phyloP scores from a whole-genome alignment of 2,797 vertebrate genomes.

The Manis crassicaudata region DNA sequence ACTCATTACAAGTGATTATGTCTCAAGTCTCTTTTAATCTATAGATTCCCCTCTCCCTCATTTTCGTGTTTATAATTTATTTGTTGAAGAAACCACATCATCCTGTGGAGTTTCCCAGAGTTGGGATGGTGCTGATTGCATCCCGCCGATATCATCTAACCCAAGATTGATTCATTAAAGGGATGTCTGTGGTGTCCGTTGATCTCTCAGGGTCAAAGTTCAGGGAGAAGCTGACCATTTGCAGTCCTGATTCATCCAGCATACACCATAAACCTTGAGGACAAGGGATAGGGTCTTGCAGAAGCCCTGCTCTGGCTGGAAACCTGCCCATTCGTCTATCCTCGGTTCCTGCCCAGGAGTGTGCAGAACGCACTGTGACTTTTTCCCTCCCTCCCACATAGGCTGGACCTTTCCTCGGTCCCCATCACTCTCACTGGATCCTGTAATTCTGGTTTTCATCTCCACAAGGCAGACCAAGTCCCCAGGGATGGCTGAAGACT shows the following conservation, averaged over 20 bases:
- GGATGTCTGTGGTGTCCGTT: not conserved
- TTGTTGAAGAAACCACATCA: not conserved
- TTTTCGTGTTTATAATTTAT: not conserved
- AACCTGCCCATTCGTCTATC: not conserved
- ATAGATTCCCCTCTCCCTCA: not conserved
- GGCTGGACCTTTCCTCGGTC: not conserved
- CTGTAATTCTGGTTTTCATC: slow-evolving; percentile 54
- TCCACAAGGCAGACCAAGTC: slow-evolving; percentile 38
- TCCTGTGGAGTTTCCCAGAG: not conserved
- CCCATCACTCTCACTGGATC: not conserved
- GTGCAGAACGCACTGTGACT: not conserved
- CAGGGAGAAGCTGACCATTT: not conserved
- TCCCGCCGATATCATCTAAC: not conserved
- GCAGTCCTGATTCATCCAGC: not conserved
- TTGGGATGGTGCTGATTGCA: not conserved
- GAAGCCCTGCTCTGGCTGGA: not conserved
- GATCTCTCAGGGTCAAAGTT: not conserved
- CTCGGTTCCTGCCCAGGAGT: not conserved
- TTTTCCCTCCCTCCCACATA: not conserved
- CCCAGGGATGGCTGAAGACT: slow-evolving; percentile 44
- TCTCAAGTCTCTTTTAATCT: not conserved
- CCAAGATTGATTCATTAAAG: not conserved
- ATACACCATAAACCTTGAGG: not conserved
- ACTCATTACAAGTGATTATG: not conserved
- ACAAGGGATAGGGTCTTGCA: not conserved